Evolutionary conservation across 2,888 invertebrate species (phyloP), one percentile per base, ranked within the genome.

Genomic region (Trissolcus brochymenae): DNA sequence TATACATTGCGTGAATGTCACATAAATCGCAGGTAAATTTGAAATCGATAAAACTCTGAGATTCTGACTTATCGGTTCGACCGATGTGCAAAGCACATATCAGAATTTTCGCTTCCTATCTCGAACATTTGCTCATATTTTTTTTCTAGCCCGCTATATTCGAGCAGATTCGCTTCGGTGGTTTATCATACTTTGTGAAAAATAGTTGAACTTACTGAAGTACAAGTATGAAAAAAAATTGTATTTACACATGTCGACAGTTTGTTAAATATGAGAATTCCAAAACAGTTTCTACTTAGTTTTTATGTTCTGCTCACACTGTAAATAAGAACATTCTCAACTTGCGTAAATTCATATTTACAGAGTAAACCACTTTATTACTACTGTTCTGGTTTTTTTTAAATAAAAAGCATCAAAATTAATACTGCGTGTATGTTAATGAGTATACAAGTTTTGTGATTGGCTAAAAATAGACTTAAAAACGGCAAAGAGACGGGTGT

Each of bases 21-120:
- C 35, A 57, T 65, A 72, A 55, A 61, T 70, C 50, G 55, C 53
- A 40, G 35, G 55, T 70, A 61, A 76, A 67, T 72, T 76, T 72
- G 65, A 73, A 73, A 73, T 73, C 73, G 65, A 70, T 68, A 65
- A 49, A 73, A 77, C 68, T 77, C 56, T 68, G 65, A 51, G 77
- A 73, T 70, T 77, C 73, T 65, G 73, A 73, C 64, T 70, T 73
- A 70, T 73, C 68, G 72, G 51, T 53, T 65, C 64, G 60, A 72
- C 68, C 64, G 64, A 68, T 16, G 61, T 41, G 62, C 60, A 53
- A 50, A 61, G 43, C 65, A 53, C 59, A 60, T 56, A 75, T 65
- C 59, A 65, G 60, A 68, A 50, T 70, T 51, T 61, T 62, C 68
- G 46, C 51, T 25, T 25, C 54, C 41, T 60, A 16, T 19, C 51